Percentiles rank a stretch among this genome's conserved stretches.
Conservation (phyloP, 1,140 invertebrate genomes). For the roundworm (Caenorhabditis elegans) region WBcel235 BX284603.4:10461501-10462000, state of each 20-base stretch:
- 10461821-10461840: slow-evolving; percentile 10
- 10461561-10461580: too few species aligned
- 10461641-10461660: slow-evolving; percentile 12
- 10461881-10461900: not conserved
- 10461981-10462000: slow-evolving; percentile 11
- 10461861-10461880: not conserved
- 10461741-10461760: not conserved
- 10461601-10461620: too few species aligned
- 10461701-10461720: not conserved
- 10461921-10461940: not conserved
- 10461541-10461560: too few species aligned
- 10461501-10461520: too few species aligned
- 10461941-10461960: slow-evolving; percentile 17
- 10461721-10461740: not conserved
- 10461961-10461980: not conserved
- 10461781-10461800: not conserved
- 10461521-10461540: too few species aligned
- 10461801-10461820: not conserved
- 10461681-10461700: not conserved
- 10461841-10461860: not conserved
- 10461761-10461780: not conserved
- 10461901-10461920: not conserved
- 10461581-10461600: too few species aligned
- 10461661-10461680: not conserved
- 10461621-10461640: slow-evolving; percentile 23